These are phyloP conservation scores for Drosophila nr. fundita DNA, from an alignment of 2,888 invertebrate genomes.

Conservation along the genomic window DNA sequence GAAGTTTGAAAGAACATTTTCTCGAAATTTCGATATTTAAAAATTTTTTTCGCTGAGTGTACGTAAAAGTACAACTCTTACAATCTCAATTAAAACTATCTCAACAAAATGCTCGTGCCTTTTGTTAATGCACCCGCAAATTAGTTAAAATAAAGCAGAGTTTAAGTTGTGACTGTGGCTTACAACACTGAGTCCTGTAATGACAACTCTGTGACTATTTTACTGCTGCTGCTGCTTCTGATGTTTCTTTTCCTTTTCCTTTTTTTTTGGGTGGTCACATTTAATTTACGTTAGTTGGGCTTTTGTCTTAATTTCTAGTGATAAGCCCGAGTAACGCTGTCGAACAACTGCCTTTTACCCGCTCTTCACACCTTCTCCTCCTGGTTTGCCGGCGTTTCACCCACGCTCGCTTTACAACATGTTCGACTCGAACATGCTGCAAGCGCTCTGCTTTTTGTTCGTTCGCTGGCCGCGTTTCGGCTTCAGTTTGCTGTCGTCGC, in stretches of 20 bases:
- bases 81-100: constrained; percentile 2
- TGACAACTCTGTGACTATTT: background rate
- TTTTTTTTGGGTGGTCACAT: constrained; percentile 60
- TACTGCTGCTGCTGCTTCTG: background rate
- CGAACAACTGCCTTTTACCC: constrained; percentile 12
- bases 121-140: constrained; percentile 12
- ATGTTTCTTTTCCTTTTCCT: constrained; percentile 6
- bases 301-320: constrained; percentile 76
- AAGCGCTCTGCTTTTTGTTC: constrained; percentile 5
- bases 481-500: constrained; percentile 63
- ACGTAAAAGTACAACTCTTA: background rate
- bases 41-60: background rate
- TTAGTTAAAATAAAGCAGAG: constrained; percentile 14
- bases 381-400: constrained; percentile 2
- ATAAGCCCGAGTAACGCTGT: constrained; percentile 57
- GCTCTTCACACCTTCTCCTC: background rate
- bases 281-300: constrained; percentile 59
- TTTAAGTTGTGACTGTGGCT: constrained; percentile 13
- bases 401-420: constrained; percentile 39
- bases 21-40: background rate
- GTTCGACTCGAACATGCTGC: constrained; percentile 45
- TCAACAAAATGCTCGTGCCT: too few species aligned
- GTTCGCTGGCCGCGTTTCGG: constrained; percentile 14
- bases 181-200: background rate
- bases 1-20: background rate